A percentile compares a stretch with the other conserved stretches of the same genome.
These are phyloP conservation scores for Epicampocera succincta DNA, from an alignment of 2,888 invertebrate species.

Conservation along the genomic window DNA sequence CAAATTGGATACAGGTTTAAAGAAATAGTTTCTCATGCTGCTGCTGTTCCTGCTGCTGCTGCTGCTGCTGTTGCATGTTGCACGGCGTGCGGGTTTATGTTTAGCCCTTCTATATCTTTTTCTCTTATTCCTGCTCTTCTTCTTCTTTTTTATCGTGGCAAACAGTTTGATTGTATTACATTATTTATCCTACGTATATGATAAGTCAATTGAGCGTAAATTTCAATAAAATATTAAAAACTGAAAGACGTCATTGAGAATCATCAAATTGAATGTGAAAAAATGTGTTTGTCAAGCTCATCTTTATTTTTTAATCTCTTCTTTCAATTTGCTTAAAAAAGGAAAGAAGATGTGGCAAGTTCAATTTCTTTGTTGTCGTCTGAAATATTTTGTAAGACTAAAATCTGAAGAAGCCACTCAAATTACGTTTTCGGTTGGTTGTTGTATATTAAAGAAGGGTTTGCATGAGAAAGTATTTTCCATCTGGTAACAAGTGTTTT, in stretches of 20 bases:
- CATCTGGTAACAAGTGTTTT: no score
- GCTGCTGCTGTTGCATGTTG: not conserved
- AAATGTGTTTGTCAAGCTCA: not conserved
- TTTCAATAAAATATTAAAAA: constrained; percentile 51
- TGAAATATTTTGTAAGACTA: no score
- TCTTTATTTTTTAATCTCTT: constrained; percentile 15
- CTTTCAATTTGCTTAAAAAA: constrained; percentile 4
- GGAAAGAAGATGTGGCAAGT: not conserved
- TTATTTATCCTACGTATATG: constrained; percentile 31
- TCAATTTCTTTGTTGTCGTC: not conserved
- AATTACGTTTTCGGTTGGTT: no score
- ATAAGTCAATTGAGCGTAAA: constrained; percentile 65
- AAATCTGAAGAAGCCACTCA: no score
- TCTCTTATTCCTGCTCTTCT: no score
- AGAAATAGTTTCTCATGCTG: not conserved
- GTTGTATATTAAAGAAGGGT: no score
- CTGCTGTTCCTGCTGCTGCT: not conserved
- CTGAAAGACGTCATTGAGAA: constrained; percentile 12
- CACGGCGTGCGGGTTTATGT: not conserved
- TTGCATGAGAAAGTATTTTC: no score
- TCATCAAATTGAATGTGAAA: not conserved
- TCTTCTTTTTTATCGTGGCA: constrained; percentile 3
- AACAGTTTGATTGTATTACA: constrained; percentile 32
- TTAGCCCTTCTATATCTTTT: not conserved
- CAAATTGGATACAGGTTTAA: not conserved